Evolutionary conservation across 2,113 vertebrate species (phyloP).

Genomic region (Cyprinodon variegatus): DNA sequence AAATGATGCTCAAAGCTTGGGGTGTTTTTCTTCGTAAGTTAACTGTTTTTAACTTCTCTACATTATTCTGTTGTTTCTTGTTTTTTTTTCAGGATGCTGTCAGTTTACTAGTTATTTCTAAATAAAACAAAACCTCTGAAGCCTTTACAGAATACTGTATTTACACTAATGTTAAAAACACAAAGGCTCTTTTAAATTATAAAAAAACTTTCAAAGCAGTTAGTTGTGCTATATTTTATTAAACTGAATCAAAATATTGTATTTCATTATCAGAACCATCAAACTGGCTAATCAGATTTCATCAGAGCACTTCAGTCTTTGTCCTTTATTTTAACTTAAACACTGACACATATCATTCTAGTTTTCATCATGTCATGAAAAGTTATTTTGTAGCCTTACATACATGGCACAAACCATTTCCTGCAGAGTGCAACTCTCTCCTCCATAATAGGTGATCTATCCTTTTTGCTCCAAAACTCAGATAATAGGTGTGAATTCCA

Average conservation of each 20-base stretch:
- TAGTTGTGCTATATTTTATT: neutral
- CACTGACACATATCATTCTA: neutral
- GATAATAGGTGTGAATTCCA: conserved; percentile 54
- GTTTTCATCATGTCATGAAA: conserved; percentile 20
- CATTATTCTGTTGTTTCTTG: neutral
- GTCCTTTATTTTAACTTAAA: neutral
- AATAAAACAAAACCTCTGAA: neutral
- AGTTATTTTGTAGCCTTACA: conserved; percentile 15
- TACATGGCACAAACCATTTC: conserved; percentile 45
- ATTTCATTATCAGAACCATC: neutral
- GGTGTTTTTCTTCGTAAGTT: neutral
- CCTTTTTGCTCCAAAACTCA: conserved; percentile 26
- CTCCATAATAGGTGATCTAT: conserved; percentile 50
- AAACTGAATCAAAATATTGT: neutral
- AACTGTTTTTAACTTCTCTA: neutral
- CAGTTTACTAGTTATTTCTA: neutral
- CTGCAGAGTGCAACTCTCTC: conserved; percentile 44
- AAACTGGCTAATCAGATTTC: neutral
- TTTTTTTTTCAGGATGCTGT: neutral
- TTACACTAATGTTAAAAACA: neutral
- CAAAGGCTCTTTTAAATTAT: neutral
- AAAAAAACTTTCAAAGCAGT: neutral
- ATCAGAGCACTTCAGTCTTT: neutral
- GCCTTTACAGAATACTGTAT: neutral
- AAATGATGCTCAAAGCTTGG: neutral